phyloP scores from a whole-genome alignment of 1,140 invertebrate genomes.

The Hetaerina americana region DNA sequence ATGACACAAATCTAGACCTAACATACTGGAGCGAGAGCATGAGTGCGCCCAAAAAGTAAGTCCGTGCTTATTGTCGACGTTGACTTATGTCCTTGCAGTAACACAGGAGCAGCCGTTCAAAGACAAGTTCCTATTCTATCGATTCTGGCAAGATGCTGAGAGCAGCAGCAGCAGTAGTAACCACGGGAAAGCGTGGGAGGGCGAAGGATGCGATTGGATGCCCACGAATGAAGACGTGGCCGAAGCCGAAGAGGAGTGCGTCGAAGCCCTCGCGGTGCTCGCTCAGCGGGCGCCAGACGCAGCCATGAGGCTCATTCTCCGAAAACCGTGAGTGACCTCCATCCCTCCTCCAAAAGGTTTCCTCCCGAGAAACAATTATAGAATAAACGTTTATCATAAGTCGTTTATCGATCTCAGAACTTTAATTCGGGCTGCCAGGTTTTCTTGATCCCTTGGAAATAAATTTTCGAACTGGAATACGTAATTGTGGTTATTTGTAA shows the following conservation, averaged over 20 bases:
- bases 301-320: conserved; percentile 61
- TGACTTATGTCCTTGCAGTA: conserved; percentile 32
- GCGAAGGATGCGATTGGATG: not conserved
- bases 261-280: conserved; percentile 48
- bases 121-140: conserved; percentile 72
- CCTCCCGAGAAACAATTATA: too few relatives aligned
- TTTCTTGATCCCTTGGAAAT: too few relatives aligned
- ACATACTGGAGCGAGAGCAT: too few relatives aligned
- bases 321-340: conserved; percentile 72
- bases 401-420: too few relatives aligned
- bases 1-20: too few relatives aligned
- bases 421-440: too few relatives aligned
- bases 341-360: too few relatives aligned
- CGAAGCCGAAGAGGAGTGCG: conserved; percentile 51
- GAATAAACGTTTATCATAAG: too few relatives aligned
- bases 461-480: too few relatives aligned
- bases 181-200: not conserved
- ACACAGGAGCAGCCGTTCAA: conserved; percentile 67
- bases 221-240: conserved; percentile 41
- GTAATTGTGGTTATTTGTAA: too few relatives aligned
- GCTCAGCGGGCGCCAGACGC: conserved; percentile 60
- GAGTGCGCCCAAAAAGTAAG: too few relatives aligned
- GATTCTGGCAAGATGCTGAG: conserved; percentile 58
- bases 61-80: too few relatives aligned
- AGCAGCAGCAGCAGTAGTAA: conserved; percentile 30